Percentiles rank a stretch among this genome's conserved stretches.
Conservation (phyloP, 2,113 vertebrate species). For the Hippopotamus amphibius region DNA sequence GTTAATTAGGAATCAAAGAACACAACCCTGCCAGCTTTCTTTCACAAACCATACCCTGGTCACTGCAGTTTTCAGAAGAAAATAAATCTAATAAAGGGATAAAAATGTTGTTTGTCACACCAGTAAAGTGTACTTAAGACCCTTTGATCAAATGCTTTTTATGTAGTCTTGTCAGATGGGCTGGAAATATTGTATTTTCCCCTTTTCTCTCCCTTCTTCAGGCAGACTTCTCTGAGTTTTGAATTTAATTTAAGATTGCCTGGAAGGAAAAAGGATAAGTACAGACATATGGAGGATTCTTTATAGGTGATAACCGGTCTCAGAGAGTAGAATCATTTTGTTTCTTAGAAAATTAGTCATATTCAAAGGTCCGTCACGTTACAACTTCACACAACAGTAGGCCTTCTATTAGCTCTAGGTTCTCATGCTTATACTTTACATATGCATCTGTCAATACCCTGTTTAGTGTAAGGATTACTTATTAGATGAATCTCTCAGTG, state of each 20-base stretch:
- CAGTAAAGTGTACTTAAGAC: conserved; percentile 89
- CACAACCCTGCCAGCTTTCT: conserved; percentile 89
- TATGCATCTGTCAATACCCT: background rate
- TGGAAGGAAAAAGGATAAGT: conserved; percentile 72
- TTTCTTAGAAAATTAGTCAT: conserved; percentile 45
- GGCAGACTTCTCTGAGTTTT: conserved; percentile 80
- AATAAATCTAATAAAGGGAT: conserved; percentile 92
- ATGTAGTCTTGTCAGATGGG: conserved; percentile 88
- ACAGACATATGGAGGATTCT: conserved; percentile 42
- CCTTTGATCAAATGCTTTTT: conserved; percentile 88
- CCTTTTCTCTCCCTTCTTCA: conserved; percentile 78
- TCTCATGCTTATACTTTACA: conserved; percentile 53
- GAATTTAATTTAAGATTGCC: conserved; percentile 77
- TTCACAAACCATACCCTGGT: conserved; percentile 88
- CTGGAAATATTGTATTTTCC: conserved; percentile 88
- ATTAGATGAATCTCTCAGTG: background rate
- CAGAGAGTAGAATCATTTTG: conserved; percentile 57
- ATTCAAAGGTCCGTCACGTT: background rate
- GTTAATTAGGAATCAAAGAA: conserved; percentile 94
- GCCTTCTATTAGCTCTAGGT: background rate
- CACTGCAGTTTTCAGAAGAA: conserved; percentile 88
- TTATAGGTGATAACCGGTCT: conserved; percentile 75
- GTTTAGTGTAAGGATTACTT: conserved; percentile 53
- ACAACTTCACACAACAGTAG: background rate
- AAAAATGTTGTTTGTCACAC: conserved; percentile 92